Base-by-base conservation (phyloP, 92 coral and sea anemone species). In the Zoanthus solanderi region DNA sequence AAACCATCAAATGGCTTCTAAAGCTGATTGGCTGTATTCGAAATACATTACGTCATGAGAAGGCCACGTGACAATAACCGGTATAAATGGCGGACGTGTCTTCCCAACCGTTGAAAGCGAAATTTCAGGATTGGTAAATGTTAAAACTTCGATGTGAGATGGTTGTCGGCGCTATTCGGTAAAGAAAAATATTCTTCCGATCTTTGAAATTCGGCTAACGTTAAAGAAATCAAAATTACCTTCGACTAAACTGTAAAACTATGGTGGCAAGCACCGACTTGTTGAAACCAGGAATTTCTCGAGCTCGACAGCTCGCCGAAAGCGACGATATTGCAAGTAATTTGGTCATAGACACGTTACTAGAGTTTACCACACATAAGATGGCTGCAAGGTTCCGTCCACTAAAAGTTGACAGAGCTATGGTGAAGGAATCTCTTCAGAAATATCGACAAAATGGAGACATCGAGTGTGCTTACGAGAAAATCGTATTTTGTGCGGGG, bases 311-410 rank as follows among this genome's bases (percentile, higher is more conserved):
- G 82, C 91, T 97, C 5, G 97, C 99, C 15, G 99, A 97, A 87
- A 95, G 98, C 93, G 99, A 97, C 90, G 99, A 97, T 89, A 97
- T 97, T 13, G 95, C 97, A 9, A 95, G 98, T 52, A 95, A 95
- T 56, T 84, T 97, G 86, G 92, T 93, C 1, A 90, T 97, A 58
- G 99, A 97, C 85, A 81, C 93, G 2, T 87, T 89, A 75, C 91
- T 97, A 7, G 92, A 95, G 18, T 97, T 97, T 83, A 90, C 92
- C 8, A 97, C 99, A 32, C 99, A 97, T 85, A 97, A 97, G 87
- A 97, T 97, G 99, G 98, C 97, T 68, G 97, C 97, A 61, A 84
- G 99, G 28, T 97, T 95, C 78, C 96, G 99, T 31, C 99, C 99
- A 18, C 78, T 97, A 14, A 97, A 97, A 87, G 90, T 96, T 71